Evolutionary conservation across 2,797 vertebrate genomes (phyloP).

Genomic region (Lacerta bilineata): DNA sequence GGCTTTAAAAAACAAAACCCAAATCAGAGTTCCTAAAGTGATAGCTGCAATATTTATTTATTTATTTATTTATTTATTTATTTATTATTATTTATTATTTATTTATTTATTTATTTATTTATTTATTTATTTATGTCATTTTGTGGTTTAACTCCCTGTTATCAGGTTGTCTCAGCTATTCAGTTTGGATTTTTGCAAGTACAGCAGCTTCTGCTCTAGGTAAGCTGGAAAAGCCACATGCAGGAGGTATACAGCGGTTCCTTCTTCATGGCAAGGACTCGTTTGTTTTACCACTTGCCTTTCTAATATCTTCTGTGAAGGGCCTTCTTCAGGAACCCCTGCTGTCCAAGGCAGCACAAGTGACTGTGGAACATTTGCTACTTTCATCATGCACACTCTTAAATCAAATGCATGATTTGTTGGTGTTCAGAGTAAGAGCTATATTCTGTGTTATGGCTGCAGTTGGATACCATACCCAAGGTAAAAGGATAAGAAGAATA

Average conservation of each 20-base stretch:
- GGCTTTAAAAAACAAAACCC: neutral
- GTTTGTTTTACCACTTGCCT: neutral
- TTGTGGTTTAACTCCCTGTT: neutral
- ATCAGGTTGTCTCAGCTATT: fast-evolving
- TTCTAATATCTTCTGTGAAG: neutral
- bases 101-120: too few relatives aligned
- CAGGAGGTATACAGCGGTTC: neutral
- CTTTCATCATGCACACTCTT: neutral
- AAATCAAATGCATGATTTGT: neutral
- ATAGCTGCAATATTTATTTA: neutral
- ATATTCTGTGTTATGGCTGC: neutral
- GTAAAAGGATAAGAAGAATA: neutral
- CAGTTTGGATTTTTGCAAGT: neutral
- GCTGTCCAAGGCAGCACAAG: neutral
- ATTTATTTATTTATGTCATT: neutral
- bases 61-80: neutral
- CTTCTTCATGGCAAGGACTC: neutral
- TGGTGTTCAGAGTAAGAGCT: neutral
- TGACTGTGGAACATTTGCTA: neutral
- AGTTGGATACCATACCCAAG: too few relatives aligned
- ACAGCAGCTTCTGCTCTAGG: neutral
- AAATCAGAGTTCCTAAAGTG: neutral
- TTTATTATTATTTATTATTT: too few relatives aligned
- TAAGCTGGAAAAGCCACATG: neutral
- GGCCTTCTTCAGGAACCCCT: neutral